Evolutionary conservation across 2,113 vertebrate genomes (phyloP).

Genomic region (Heteronetta atricapilla): DNA sequence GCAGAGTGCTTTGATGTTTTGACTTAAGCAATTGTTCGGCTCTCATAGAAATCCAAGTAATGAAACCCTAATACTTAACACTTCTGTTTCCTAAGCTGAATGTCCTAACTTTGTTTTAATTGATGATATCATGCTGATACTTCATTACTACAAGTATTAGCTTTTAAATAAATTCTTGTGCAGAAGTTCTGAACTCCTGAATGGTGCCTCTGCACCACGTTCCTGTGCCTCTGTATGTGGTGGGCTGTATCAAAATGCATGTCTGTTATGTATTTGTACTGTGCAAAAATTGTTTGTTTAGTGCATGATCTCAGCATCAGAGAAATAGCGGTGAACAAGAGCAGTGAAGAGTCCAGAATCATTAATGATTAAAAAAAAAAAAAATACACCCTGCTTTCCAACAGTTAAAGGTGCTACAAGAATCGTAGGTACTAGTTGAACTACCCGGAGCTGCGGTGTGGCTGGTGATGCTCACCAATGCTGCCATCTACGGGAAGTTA

Average conservation of each 20-base stretch:
- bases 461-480: not conserved
- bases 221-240: not conserved
- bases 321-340: not conserved
- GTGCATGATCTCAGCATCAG: not conserved
- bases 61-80: not conserved
- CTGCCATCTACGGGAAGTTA: conserved; percentile 24
- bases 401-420: not conserved
- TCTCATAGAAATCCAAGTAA: not conserved
- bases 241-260: not conserved
- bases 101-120: not conserved
- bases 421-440: accelerated
- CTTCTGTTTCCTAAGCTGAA: not conserved
- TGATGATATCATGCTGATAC: not conserved
- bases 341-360: not conserved
- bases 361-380: too few relatives aligned
- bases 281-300: not conserved
- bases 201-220: not conserved
- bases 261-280: not conserved
- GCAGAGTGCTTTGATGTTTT: not conserved
- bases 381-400: accelerated
- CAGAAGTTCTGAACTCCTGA: not conserved
- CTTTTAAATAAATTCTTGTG: not conserved
- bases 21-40: not conserved
- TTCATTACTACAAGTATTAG: not conserved
- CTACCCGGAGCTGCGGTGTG: accelerated